phyloP scores from a whole-genome alignment of 2,888 invertebrate genomes.

The Petrophora chlorosata region DNA sequence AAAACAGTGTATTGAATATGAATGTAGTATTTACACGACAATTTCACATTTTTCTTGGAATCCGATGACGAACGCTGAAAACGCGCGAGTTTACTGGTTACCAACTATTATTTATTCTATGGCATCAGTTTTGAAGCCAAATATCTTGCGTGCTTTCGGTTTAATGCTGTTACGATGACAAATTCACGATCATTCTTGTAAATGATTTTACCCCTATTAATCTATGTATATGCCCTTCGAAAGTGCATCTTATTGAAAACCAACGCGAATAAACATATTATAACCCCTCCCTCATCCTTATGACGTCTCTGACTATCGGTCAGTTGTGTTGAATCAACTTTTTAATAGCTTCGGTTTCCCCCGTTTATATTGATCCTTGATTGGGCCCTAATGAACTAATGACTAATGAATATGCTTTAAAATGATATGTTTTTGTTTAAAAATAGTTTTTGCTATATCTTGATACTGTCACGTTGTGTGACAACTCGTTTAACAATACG shows the following conservation, averaged over 20 bases:
- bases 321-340: too few relatives aligned
- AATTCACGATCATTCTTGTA: conserved; percentile 16
- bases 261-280: too few relatives aligned
- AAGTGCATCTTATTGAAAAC: too few relatives aligned
- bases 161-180: conserved; percentile 16
- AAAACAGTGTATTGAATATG: background rate
- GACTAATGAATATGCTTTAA: too few relatives aligned
- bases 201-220: background rate
- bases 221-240: background rate
- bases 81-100: conserved; percentile 24
- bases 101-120: background rate
- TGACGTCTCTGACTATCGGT: too few relatives aligned
- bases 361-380: too few relatives aligned
- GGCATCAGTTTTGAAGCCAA: conserved; percentile 33
- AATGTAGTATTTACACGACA: conserved; percentile 22
- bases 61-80: conserved; percentile 27
- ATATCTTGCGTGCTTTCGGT: conserved; percentile 31
- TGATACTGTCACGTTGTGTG: background rate
- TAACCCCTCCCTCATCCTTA: too few relatives aligned
- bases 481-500: conserved; percentile 19
- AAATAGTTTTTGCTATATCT: background rate
- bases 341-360: too few relatives aligned
- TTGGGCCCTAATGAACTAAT: too few relatives aligned
- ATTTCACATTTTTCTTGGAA: conserved; percentile 28
- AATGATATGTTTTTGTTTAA: background rate